Evolutionary conservation across 2,888 invertebrate species (phyloP).

Genomic region (Tipula vernalis): DNA sequence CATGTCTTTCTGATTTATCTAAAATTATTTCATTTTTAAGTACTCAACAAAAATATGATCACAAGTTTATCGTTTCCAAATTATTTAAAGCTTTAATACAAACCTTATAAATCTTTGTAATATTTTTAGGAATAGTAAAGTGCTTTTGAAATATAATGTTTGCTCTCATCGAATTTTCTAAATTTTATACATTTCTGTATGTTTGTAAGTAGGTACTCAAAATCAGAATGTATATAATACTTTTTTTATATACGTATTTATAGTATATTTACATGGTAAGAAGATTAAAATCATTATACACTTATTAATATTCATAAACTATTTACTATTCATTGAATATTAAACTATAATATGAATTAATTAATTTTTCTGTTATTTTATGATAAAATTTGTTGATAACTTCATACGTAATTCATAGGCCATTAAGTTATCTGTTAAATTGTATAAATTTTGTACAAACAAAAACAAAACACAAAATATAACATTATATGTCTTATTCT

Average conservation of each 20-base stretch:
- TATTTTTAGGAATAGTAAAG: no score
- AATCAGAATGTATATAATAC: not conserved
- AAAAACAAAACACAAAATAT: not conserved
- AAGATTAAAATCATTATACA: not conserved
- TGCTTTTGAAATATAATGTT: no score
- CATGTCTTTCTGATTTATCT: no score
- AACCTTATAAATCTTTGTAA: no score
- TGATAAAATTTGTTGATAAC: slow-evolving; percentile 5
- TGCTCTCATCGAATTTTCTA: not conserved
- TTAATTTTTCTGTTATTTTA: not conserved
- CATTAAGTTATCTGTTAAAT: slow-evolving; percentile 7
- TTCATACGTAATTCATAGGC: slow-evolving; percentile 5
- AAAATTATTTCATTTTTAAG: no score
- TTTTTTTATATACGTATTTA: not conserved
- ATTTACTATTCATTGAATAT: slow-evolving; percentile 4
- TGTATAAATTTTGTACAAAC: not conserved
- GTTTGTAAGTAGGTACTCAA: not conserved
- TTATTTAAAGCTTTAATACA: no score
- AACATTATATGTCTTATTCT: not conserved
- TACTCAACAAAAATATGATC: no score
- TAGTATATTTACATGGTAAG: not conserved
- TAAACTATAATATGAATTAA: not conserved
- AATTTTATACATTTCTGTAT: not conserved
- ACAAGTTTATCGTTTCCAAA: no score
- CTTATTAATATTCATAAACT: not conserved